Evolutionary conservation across 2,113 vertebrate species (phyloP).

Genomic region (Meleagris gallopavo): DNA sequence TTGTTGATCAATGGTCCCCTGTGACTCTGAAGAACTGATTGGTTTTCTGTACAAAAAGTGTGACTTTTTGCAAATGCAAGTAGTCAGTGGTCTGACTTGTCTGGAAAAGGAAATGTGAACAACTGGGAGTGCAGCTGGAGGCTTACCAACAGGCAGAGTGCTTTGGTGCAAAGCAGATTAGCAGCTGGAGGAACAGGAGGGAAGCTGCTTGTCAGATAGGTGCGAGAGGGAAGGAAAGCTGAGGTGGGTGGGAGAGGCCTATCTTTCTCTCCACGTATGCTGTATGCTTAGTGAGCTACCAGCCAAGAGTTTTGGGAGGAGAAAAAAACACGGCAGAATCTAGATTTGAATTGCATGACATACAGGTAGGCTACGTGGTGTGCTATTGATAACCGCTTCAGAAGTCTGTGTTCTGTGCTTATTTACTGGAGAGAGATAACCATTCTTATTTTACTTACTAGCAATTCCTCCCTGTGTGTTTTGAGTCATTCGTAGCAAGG

Average conservation of each 20-base stretch:
- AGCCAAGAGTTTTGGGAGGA: background rate
- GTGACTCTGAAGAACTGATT: background rate
- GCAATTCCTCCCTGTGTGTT: rapidly evolving
- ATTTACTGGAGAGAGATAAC: background rate
- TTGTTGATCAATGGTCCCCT: too few relatives aligned
- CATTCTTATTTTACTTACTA: background rate
- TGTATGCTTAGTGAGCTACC: background rate
- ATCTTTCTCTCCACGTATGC: slow-evolving; percentile 14
- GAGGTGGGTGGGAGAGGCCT: slow-evolving; percentile 26
- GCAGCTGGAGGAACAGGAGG: background rate
- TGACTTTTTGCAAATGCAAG: background rate
- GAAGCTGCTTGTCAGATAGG: background rate
- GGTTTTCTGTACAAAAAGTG: background rate
- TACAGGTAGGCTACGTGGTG: background rate
- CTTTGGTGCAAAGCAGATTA: background rate
- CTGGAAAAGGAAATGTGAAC: background rate
- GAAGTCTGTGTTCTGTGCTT: background rate
- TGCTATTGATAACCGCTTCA: background rate
- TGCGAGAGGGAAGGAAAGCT: background rate
- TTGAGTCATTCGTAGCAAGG: background rate
- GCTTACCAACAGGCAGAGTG: too few relatives aligned
- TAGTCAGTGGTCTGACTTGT: background rate
- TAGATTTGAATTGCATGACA: background rate
- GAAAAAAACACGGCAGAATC: background rate
- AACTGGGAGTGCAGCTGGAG: background rate